phyloP scores from a whole-genome alignment of 2,888 invertebrate species.

The Clanis bilineata region DNA sequence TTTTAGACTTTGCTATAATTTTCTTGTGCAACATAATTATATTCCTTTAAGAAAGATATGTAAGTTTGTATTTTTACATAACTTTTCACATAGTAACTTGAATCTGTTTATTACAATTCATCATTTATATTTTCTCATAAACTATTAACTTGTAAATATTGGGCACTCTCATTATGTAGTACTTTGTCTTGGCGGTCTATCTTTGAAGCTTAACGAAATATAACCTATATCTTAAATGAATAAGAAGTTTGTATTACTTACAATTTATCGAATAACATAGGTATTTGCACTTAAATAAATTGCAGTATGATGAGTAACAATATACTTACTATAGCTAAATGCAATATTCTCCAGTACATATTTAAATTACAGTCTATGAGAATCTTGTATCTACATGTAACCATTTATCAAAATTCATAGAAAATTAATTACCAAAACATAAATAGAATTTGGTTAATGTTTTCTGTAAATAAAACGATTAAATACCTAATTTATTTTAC shows the following conservation, averaged over 20 bases:
- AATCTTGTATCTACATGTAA: conserved; percentile 60
- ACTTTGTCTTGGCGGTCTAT: conserved; percentile 32
- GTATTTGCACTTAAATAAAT: conserved; percentile 68
- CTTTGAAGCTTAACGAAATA: conserved; percentile 35
- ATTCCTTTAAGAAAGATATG: background rate
- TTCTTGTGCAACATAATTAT: background rate
- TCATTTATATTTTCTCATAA: too few species aligned
- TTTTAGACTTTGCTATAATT: background rate
- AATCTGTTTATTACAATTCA: background rate
- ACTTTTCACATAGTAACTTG: background rate
- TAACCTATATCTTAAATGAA: conserved; percentile 44
- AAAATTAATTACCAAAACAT: conserved; percentile 63
- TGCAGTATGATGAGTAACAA: conserved; percentile 28
- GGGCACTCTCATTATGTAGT: conserved; percentile 40
- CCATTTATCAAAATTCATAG: conserved; percentile 68
- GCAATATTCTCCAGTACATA: conserved; percentile 27
- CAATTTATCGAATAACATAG: conserved; percentile 62
- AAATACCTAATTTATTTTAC: conserved; percentile 73
- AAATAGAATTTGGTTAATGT: conserved; percentile 75
- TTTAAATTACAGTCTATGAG: conserved; percentile 31
- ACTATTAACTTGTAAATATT: background rate
- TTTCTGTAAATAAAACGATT: conserved; percentile 81
- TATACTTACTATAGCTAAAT: conserved; percentile 16
- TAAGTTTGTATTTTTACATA: background rate
- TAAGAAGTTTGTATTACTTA: conserved; percentile 72